phyloP scores from a whole-genome alignment of 2,113 vertebrate species.

The Podarcis raffonei region DNA sequence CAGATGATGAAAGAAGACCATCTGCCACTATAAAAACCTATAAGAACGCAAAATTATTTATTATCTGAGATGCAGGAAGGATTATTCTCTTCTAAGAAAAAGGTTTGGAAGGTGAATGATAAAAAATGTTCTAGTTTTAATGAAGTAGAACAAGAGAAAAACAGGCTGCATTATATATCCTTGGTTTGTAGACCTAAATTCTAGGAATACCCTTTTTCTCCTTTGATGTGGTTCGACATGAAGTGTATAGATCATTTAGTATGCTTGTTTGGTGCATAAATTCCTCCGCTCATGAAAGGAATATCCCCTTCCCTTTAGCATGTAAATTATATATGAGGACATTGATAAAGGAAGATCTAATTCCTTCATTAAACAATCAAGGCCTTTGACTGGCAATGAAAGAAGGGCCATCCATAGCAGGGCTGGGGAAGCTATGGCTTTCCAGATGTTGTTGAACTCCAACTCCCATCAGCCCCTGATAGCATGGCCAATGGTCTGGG shows the following conservation, averaged over 20 bases:
- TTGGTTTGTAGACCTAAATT: constrained; percentile 33
- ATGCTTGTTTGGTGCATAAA: constrained; percentile 12
- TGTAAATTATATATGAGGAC: constrained; percentile 20
- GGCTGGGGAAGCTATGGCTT: too few species aligned
- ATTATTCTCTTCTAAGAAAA: constrained; percentile 9
- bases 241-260: neutral
- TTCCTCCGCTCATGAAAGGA: neutral
- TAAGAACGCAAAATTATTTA: constrained; percentile 11
- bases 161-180: constrained; percentile 43
- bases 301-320: neutral
- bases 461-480: too few species aligned
- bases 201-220: constrained; percentile 33
- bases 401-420: neutral
- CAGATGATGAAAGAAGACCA: constrained; percentile 16
- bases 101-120: constrained; percentile 29
- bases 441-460: too few species aligned
- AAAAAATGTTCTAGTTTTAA: constrained; percentile 34
- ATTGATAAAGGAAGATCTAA: constrained; percentile 18
- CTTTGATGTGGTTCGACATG: constrained; percentile 49
- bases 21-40: neutral
- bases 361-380: constrained; percentile 18
- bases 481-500: too few species aligned
- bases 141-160: constrained; percentile 34
- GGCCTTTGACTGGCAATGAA: neutral
- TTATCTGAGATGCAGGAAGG: constrained; percentile 20